phyloP scores from a whole-genome alignment of 1,140 invertebrate genomes.

The Drosophila cardini region DNA sequence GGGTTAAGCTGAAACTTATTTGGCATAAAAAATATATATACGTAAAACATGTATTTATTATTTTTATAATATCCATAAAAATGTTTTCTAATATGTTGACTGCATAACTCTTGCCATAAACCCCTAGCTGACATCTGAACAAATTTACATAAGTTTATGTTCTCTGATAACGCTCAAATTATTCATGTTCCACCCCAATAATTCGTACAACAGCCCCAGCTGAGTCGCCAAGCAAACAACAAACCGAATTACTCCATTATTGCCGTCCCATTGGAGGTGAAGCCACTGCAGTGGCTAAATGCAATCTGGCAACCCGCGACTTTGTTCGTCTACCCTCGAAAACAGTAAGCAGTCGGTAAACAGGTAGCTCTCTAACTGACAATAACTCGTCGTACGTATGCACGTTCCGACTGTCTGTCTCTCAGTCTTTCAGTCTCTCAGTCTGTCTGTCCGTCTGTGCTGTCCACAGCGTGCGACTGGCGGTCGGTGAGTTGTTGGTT shows the following conservation, averaged over 20 bases:
- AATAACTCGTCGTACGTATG: conserved; percentile 80
- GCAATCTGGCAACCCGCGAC: conserved; percentile 50
- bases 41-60: too few species aligned
- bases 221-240: neutral
- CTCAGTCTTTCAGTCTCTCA: conserved; percentile 34
- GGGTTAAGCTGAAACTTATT: neutral
- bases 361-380: conserved; percentile 83
- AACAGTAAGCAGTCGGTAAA: conserved; percentile 72
- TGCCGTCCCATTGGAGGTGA: conserved; percentile 6
- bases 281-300: conserved; percentile 28
- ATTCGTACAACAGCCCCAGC: conserved; percentile 6
- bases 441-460: conserved; percentile 42
- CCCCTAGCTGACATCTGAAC: neutral
- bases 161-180: neutral
- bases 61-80: too few species aligned
- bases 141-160: neutral
- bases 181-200: conserved; percentile 20
- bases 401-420: conserved; percentile 67
- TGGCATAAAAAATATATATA: too few species aligned
- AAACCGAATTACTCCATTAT: conserved; percentile 33
- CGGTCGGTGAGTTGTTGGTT: conserved; percentile 61
- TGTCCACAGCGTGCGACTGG: conserved; percentile 72
- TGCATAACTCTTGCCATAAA: neutral
- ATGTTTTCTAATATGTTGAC: neutral
- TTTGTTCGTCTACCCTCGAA: conserved; percentile 46